These are phyloP conservation scores for Accipiter virgatus DNA, from an alignment of 2,113 vertebrate species.

Conservation along the genomic window DNA sequence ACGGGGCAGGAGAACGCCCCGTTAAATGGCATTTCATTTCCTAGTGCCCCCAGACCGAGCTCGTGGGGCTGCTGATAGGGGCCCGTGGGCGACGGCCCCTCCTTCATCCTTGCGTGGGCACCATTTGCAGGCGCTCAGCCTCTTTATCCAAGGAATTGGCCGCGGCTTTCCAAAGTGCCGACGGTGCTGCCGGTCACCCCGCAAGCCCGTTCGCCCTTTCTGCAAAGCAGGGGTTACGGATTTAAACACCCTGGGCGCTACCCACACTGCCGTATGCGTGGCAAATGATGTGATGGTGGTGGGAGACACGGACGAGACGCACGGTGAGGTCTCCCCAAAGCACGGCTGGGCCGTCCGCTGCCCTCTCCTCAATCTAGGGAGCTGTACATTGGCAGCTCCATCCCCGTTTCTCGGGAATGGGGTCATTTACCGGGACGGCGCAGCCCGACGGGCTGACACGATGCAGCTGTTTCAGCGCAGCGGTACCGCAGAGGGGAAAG, in stretches of 20 bases:
- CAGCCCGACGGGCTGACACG: neutral
- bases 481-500: neutral
- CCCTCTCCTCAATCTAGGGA: neutral
- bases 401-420: neutral
- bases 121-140: neutral
- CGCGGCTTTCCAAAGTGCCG: neutral
- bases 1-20: neutral
- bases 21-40: neutral
- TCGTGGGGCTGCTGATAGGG: neutral
- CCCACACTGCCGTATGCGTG: rapidly evolving
- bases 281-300: neutral
- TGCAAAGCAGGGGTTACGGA: neutral
- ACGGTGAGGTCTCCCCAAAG: neutral
- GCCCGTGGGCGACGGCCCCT: rapidly evolving
- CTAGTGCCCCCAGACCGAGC: neutral
- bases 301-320: neutral
- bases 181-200: rapidly evolving
- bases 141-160: neutral
- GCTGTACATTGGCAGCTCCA: neutral
- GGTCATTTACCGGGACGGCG: neutral
- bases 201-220: neutral
- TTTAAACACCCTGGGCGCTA: neutral
- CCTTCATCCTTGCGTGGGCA: neutral
- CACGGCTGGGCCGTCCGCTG: neutral
- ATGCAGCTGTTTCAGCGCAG: neutral